These are phyloP conservation scores for Drosophila buzzatii DNA, from an alignment of 2,888 invertebrate genomes.

Conservation along the genomic window DNA sequence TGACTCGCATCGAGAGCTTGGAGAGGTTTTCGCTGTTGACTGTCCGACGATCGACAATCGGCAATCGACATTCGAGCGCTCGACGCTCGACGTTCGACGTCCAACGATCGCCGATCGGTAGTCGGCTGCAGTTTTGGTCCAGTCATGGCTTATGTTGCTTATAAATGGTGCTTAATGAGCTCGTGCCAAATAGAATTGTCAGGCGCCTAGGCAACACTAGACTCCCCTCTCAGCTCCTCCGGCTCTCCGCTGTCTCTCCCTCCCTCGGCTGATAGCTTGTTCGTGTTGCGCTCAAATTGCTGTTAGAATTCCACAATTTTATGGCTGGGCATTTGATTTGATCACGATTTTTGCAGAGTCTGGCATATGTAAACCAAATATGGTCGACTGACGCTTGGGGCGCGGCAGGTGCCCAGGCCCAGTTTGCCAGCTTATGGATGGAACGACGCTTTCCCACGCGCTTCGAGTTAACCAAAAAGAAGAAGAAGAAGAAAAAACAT, in stretches of 20 bases:
- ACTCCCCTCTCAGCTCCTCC: background rate
- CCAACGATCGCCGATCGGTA: conserved; percentile 14
- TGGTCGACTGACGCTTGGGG: conserved; percentile 38
- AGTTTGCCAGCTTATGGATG: conserved; percentile 5
- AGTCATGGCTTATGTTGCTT: conserved; percentile 80
- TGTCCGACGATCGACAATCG: conserved; percentile 23
- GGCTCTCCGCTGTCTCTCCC: background rate
- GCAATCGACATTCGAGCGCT: background rate
- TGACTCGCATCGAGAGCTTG: conserved; percentile 55
- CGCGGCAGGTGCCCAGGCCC: conserved; percentile 41
- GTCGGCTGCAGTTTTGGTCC: conserved; percentile 62
- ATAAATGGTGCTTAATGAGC: conserved; percentile 84
- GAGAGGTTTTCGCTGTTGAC: conserved; percentile 44
- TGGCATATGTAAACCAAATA: conserved; percentile 42
- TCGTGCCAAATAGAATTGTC: conserved; percentile 83
- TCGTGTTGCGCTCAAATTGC: conserved; percentile 75
- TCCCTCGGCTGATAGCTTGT: conserved; percentile 38
- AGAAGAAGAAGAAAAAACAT: too few relatives aligned
- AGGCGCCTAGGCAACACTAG: conserved; percentile 39
- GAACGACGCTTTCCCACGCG: conserved; percentile 66
- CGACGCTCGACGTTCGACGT: background rate
- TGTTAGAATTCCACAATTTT: conserved; percentile 75
- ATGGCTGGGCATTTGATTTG: conserved; percentile 74
- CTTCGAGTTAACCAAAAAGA: conserved; percentile 6
- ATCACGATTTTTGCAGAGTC: conserved; percentile 65